Conservation (phyloP, 2,797 vertebrate species). For the Monodelphis domestica region DNA sequence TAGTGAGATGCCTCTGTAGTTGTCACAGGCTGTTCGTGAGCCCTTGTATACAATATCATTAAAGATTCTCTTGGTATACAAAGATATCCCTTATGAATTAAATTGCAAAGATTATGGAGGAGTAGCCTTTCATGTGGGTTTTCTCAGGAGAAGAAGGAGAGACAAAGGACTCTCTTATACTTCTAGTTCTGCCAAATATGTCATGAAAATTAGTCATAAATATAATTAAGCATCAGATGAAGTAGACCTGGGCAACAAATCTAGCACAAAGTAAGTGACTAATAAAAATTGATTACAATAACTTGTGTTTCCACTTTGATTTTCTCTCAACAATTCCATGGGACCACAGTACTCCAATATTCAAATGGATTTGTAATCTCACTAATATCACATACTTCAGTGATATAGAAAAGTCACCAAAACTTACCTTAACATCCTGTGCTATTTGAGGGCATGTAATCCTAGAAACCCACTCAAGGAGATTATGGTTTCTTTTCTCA, state of each 20-base stretch:
- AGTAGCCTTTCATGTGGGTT: background rate
- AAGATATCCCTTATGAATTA: background rate
- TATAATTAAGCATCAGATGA: background rate
- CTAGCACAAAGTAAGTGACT: background rate
- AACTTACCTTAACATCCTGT: background rate
- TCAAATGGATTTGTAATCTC: background rate
- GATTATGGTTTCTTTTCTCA: background rate
- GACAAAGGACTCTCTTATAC: background rate
- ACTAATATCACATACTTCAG: background rate
- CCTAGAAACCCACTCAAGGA: background rate
- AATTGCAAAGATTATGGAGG: background rate
- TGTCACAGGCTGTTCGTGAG: too few species aligned
- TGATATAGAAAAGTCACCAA: background rate
- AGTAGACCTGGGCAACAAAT: background rate
- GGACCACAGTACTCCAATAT: background rate
- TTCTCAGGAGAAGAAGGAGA: background rate
- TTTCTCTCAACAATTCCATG: background rate
- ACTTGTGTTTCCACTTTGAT: background rate
- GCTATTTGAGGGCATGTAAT: background rate
- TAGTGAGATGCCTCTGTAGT: too few species aligned
- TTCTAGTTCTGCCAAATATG: background rate
- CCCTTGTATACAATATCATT: background rate
- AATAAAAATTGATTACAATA: background rate
- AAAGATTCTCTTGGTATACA: background rate
- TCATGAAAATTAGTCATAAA: background rate